Evolutionary conservation across 2,113 vertebrate species (phyloP), one percentile per base, ranked within the genome.

Genomic region (Condylura cristata): DNA sequence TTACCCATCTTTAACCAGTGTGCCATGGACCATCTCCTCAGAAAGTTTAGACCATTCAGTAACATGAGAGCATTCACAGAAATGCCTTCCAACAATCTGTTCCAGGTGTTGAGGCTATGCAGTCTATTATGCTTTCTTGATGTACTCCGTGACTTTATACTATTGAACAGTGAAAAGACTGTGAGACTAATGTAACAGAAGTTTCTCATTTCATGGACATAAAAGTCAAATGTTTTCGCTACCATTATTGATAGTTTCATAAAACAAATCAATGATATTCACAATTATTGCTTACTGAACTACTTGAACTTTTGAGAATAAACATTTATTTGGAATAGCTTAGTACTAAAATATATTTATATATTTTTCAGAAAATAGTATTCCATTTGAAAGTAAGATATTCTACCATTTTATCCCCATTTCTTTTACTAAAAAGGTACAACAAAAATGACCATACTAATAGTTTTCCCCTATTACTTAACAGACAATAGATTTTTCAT

Each of bases 141-240:
- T 51, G 91, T 63, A 48, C 20, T 86, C 39, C 18, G 53, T 22
- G 81, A 71, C 8, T 92, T 53, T 34, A 17, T 60, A 12, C 26
- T 70, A 75, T 68, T 72, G 10, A 74, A 41, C 51, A 95, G 37
- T 32, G 34, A 78, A 74, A 74, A 88, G 8, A 1, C 24, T 75
- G 4, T 4, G 20, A 20, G 12, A 30, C 34, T n/a, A 87, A 72
- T 20, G 12, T 51, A 86, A 87, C 92, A 24, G 30, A 58, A 58
- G 6, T 30, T 72, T 41, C 4, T 12, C 20, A 82, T 74, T 44
- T 46, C 32, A 86, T 37, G 12, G 12, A 22, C 22, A 53, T 78
- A 71, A 92, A 53, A 30, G 22, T n/a, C 85, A 58, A 89, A 63
- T 94, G 20, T 17, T 65, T 92, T 92, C 20, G 37, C 93, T 22